Evolutionary conservation across 2,888 invertebrate species (phyloP), one percentile per base, ranked within the genome.

Genomic region (Subacronicta megacephala): DNA sequence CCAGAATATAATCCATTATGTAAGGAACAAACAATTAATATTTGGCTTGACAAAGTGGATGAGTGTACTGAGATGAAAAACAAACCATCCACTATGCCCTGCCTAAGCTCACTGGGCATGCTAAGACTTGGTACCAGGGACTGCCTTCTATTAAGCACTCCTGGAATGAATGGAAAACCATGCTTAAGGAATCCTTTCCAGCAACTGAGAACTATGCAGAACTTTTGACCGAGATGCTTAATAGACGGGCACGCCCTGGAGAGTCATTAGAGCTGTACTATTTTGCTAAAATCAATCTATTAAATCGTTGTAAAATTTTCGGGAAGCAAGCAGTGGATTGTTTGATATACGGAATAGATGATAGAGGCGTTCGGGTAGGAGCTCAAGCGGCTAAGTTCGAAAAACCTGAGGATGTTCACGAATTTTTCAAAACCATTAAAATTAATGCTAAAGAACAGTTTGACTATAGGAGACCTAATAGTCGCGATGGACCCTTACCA

Each of bases 121-220:
- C 72, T 7, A 59, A 68, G 35, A 59, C 61, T n/a, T 76, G 74
- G 76, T 72, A 65, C 43, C 63, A 67, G 41, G 57, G 71, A 15
- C 44, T 67, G 15, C 60, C 65, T 20, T 51, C 43, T 35, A 49
- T 40, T 12, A 49, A 49, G 49, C 49, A 49, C 33, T 20, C 31
- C 1, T 49, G 49, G 49, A n/a, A 1, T 2, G 49, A 40, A 33
- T 49, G 49, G 47, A 47, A 40, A n/a, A 9, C 4, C 7, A 7
- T 47, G 38, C 18, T 47, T 3, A 26, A 20, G 6, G 38, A 47
- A 18, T 38, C 47, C 7, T 47, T 47, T 6, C 46, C n/a, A n/a
- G n/a, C n/a, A n/a, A n/a, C n/a, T n/a, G n/a, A n/a, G n/a, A n/a
- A n/a, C n/a, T n/a, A n/a, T n/a, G 47, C 38, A 1, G 47, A 47